Base-by-base conservation (phyloP, 2,113 vertebrate genomes). In the Conger conger region DNA sequence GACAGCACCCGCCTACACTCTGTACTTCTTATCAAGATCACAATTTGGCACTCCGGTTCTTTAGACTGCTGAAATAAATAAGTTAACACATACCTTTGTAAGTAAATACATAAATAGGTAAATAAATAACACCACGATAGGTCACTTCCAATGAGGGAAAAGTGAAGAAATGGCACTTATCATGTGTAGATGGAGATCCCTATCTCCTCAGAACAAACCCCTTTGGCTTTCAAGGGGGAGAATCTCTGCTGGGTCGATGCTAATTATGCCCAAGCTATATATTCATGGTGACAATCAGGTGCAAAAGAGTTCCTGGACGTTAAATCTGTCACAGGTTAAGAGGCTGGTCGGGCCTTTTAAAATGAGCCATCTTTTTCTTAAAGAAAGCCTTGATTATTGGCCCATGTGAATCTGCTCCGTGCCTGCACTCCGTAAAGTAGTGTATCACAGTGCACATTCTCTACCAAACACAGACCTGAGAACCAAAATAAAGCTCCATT, bases 11-110 rank as follows among this genome's bases (percentile, higher is more conserved):
- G 40, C 60, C 84, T 30, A 84, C 85, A 83, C 73, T 45, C 80
- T 60, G 86, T 87, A 88, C 81, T 73, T 86, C 86, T 89, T 88
- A 91, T 90, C 89, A 84, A 90, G 87, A 89, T 89, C 79, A 86
- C 80, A 83, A 88, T 85, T 87, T 78, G 63, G 83, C 63, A 23
- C n/a, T 80, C 77, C 54, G 37, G 35, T 18, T 57, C 82, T 82
- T 83, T 80, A 77, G 36, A 79, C 36, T 54, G 78, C 82, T 79
- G 45, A 45, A 81, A 81, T 37, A 82, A 83, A 77, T n/a, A n/a
- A n/a, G n/a, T n/a, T n/a, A n/a, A n/a, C n/a, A n/a, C n/a, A n/a
- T n/a, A n/a, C n/a, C n/a, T n/a, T n/a, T n/a, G n/a, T n/a, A 45
- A 81, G 79, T 37, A 82, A 83, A 77, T 35, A 27, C 7, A 15